phyloP scores from a whole-genome alignment of 2,113 vertebrate genomes.

The Anhinga rufa region DNA sequence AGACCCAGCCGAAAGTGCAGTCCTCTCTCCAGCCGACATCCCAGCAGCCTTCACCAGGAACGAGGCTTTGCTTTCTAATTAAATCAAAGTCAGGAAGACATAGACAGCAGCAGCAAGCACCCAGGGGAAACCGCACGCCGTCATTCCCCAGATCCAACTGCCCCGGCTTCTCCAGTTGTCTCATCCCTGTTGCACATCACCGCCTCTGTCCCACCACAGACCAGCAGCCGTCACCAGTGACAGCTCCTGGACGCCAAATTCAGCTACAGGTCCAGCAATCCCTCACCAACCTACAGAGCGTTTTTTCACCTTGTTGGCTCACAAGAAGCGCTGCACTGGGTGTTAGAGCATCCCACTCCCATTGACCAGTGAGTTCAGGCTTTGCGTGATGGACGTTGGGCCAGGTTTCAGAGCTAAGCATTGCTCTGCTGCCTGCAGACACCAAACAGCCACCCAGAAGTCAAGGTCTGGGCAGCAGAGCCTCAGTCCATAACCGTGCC shows the following conservation, averaged over 20 bases:
- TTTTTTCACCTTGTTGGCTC: background rate
- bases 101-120: background rate
- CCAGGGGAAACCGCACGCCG: background rate
- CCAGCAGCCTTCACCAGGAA: background rate
- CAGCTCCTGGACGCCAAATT: background rate
- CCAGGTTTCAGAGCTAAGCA: background rate
- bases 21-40: too few species aligned
- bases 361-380: background rate
- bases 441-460: background rate
- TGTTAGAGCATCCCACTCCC: background rate
- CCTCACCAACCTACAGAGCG: background rate
- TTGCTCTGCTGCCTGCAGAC: background rate
- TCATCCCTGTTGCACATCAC: rapidly evolving
- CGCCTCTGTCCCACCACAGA: background rate
- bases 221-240: too few species aligned
- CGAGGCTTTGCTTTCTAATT: background rate
- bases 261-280: background rate
- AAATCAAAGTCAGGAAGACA: background rate
- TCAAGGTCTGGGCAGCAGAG: background rate
- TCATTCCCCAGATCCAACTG: background rate
- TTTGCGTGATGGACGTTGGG: background rate
- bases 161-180: background rate
- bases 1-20: background rate
- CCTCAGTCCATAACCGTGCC: background rate
- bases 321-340: background rate